phyloP scores from a whole-genome alignment of 2,797 vertebrate species.

The Molothrus ater region DNA sequence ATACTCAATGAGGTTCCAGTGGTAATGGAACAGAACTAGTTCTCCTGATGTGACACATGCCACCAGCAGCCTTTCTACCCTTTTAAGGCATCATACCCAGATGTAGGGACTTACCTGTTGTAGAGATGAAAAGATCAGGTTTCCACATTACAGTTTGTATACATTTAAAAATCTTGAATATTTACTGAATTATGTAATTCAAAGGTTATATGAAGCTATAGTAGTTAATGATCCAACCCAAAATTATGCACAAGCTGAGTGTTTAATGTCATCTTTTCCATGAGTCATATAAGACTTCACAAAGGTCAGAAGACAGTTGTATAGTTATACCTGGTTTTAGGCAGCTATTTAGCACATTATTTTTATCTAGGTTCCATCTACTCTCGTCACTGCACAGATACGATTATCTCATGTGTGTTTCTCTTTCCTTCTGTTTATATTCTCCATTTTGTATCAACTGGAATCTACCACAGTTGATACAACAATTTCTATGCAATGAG shows the following conservation, averaged over 20 bases:
- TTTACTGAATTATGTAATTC: background rate
- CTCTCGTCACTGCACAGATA: background rate
- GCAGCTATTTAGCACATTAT: background rate
- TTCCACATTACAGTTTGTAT: background rate
- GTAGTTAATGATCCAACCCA: background rate
- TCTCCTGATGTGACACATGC: background rate
- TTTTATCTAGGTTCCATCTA: background rate
- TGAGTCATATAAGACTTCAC: background rate
- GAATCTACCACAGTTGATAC: background rate
- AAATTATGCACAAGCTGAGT: background rate
- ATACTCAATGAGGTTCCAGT: background rate
- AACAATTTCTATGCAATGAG: background rate
- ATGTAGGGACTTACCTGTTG: background rate
- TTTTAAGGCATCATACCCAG: background rate
- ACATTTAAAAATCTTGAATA: background rate
- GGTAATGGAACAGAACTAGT: background rate
- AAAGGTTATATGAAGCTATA: background rate
- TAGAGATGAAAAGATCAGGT: background rate
- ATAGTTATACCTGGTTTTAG: background rate
- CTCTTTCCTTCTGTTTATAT: background rate
- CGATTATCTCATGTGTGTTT: fast-evolving
- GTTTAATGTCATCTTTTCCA: background rate
- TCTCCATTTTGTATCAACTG: background rate
- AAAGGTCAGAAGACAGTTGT: background rate
- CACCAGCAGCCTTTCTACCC: background rate